phyloP scores from a whole-genome alignment of 2,888 invertebrate species.

The Acleris emargana region DNA sequence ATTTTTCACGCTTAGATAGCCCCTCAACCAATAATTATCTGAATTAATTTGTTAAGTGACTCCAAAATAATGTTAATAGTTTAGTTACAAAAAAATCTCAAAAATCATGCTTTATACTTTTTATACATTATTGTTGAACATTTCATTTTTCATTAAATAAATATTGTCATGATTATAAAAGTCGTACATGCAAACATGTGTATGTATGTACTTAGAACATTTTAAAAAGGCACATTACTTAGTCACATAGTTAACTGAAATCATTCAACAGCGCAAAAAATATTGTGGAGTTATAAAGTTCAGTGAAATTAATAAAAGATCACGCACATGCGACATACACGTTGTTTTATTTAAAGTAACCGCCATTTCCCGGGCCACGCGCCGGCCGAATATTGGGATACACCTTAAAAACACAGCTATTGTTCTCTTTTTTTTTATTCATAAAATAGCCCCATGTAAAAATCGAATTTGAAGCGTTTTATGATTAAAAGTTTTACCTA shows the following conservation, averaged over 20 bases:
- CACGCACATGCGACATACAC: conserved; percentile 75
- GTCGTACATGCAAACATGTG: conserved; percentile 55
- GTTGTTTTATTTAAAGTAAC: conserved; percentile 60
- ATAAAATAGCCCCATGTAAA: too few relatives aligned
- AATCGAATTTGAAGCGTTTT: too few relatives aligned
- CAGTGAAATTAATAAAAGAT: conserved; percentile 76
- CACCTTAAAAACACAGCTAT: too few relatives aligned
- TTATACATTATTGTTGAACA: conserved; percentile 67
- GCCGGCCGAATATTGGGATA: too few relatives aligned
- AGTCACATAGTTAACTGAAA: conserved; percentile 73
- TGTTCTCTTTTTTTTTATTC: too few relatives aligned
- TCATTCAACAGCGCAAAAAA: conserved; percentile 72
- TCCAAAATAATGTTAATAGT: conserved; percentile 49
- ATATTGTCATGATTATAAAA: conserved; percentile 57
- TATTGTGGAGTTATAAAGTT: conserved; percentile 67
- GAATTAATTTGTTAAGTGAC: conserved; percentile 54
- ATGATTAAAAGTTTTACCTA: too few relatives aligned
- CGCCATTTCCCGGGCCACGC: too few relatives aligned
- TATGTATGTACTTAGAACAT: conserved; percentile 62
- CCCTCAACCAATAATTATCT: conserved; percentile 43
- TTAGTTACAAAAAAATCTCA: conserved; percentile 50
- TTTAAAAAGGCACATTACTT: conserved; percentile 71
- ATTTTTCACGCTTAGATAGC: conserved; percentile 18
- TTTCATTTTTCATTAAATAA: conserved; percentile 61
- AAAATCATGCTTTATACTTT: conserved; percentile 65